Conservation (phyloP, 2,113 vertebrate genomes). For the Oreotrochilus melanogaster region DNA sequence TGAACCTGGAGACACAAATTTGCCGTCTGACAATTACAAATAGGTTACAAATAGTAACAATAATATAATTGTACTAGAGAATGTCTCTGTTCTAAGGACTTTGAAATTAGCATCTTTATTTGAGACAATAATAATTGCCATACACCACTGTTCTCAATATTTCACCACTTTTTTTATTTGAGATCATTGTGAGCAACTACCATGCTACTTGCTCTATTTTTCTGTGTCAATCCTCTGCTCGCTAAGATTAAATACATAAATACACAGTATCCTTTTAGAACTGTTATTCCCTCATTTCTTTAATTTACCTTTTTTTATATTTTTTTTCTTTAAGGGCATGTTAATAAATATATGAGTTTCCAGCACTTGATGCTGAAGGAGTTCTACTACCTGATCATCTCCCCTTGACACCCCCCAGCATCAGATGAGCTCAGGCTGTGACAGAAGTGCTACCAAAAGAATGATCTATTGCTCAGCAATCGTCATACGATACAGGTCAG, state of each 20-base stretch:
- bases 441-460: background rate
- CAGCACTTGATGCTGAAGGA: background rate
- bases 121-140: background rate
- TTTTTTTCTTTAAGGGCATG: no score
- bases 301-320: no score
- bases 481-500: slow-evolving; percentile 12
- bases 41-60: background rate
- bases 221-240: background rate
- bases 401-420: background rate
- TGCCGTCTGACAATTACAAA: background rate
- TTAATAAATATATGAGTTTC: background rate
- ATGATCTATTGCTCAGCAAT: slow-evolving; percentile 15
- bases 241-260: background rate
- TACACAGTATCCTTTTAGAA: background rate
- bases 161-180: background rate
- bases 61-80: background rate
- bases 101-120: background rate
- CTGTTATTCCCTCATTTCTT: background rate
- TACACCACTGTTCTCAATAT: background rate
- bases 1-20: background rate
- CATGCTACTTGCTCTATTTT: background rate
- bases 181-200: background rate
- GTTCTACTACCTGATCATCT: background rate
- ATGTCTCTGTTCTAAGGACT: background rate
- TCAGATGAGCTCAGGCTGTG: background rate